Conservation (phyloP, 1,140 invertebrate genomes). For the Drosophila subpulchrella region DNA sequence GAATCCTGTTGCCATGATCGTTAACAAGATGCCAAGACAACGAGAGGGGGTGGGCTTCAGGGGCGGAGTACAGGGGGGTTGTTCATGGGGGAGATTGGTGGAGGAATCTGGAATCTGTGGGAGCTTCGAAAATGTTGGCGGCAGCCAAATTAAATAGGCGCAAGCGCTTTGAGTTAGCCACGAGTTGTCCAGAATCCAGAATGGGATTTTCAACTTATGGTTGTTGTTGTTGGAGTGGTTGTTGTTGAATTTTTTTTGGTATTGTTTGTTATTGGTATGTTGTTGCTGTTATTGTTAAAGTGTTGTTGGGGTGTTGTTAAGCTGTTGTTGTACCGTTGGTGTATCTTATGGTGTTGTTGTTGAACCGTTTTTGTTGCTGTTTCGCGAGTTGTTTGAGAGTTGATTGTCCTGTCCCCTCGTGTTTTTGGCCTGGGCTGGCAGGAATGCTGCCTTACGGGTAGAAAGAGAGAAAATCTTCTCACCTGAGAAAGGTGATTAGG, state of each 20-base stretch:
- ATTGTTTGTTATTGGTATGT: conserved; percentile 4
- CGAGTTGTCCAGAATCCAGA: conserved; percentile 59
- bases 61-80: not conserved
- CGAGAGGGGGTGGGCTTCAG: conserved; percentile 7
- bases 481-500: conserved; percentile 39
- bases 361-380: conserved; percentile 27
- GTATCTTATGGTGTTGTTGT: conserved; percentile 5
- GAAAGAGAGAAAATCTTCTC: conserved; percentile 75
- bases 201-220: conserved; percentile 38
- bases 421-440: conserved; percentile 64
- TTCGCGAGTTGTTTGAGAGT: conserved; percentile 53
- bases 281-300: not conserved
- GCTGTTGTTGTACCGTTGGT: not conserved
- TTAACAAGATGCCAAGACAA: conserved; percentile 82
- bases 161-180: conserved; percentile 77
- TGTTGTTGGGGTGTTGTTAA: conserved; percentile 5
- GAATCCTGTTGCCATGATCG: conserved; percentile 82
- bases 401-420: conserved; percentile 80
- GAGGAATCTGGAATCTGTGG: conserved; percentile 73
- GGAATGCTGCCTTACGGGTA: conserved; percentile 77
- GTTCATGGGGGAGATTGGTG: conserved; percentile 17
- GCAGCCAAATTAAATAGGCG: conserved; percentile 81
- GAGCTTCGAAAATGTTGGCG: conserved; percentile 68
- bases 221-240: conserved; percentile 4
- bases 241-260: conserved; percentile 9